Evolutionary conservation across 2,113 vertebrate species (phyloP).

Genomic region (Trachemys scripta): DNA sequence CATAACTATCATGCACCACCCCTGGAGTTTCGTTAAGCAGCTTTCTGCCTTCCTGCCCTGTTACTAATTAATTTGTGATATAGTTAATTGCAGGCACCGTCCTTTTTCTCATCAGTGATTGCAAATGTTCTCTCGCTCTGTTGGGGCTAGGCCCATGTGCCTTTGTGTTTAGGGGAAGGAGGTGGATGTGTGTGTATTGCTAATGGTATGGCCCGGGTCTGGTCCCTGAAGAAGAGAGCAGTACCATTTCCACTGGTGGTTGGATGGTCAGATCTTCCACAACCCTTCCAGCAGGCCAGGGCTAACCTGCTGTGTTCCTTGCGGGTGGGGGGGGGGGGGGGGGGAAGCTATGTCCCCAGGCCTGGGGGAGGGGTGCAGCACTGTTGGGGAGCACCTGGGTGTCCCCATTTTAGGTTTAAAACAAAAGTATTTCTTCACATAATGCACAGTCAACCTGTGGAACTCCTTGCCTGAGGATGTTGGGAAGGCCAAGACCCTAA

Average conservation of each 20-base stretch:
- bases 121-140: background rate
- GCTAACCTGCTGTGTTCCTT: too few relatives aligned
- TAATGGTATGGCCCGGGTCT: too few relatives aligned
- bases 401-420: too few relatives aligned
- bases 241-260: too few relatives aligned
- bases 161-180: background rate
- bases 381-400: background rate
- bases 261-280: too few relatives aligned
- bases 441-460: too few relatives aligned
- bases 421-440: too few relatives aligned
- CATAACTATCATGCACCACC: background rate
- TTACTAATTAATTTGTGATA: background rate
- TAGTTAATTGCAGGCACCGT: background rate
- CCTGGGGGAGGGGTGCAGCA: background rate
- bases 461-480: too few relatives aligned
- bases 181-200: background rate
- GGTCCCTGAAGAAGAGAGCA: too few relatives aligned
- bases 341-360: background rate
- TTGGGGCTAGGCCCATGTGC: background rate
- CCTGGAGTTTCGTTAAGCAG: background rate
- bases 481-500: too few relatives aligned
- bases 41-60: background rate
- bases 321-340: rapidly evolving
- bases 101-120: background rate
- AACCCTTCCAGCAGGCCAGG: too few relatives aligned